phyloP scores from a whole-genome alignment of 2,113 vertebrate species.

The Saccopteryx bilineata region DNA sequence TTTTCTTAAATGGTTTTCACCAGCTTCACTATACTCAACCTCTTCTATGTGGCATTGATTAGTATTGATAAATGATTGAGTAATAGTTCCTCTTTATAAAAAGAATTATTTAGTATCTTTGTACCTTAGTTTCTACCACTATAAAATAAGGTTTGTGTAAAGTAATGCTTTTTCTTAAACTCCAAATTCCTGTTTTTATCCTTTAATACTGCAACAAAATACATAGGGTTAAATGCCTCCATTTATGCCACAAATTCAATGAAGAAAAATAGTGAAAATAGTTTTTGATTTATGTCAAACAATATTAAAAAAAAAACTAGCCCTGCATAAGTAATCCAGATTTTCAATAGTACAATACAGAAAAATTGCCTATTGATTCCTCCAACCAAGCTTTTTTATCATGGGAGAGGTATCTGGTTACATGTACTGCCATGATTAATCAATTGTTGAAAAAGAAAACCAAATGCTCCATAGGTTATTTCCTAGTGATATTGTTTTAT shows the following conservation, averaged over 20 bases:
- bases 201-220: constrained; percentile 21
- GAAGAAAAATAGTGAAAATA: neutral
- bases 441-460: neutral
- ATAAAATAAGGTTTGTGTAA: neutral
- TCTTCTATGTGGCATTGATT: constrained; percentile 28
- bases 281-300: constrained; percentile 63
- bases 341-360: constrained; percentile 60
- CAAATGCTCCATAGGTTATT: neutral
- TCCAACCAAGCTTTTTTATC: constrained; percentile 47
- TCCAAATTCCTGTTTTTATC: neutral
- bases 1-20: neutral
- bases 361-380: constrained; percentile 62
- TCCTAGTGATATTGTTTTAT: fast-evolving
- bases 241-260: neutral
- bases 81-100: neutral
- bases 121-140: neutral
- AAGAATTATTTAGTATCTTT: neutral
- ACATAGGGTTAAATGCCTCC: constrained; percentile 31
- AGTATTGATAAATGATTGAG: neutral
- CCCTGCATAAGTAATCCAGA: constrained; percentile 33
- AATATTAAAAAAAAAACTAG: neutral
- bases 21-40: neutral
- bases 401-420: fast-evolving
- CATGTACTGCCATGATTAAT: neutral
- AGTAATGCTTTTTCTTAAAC: neutral